Base-by-base conservation (phyloP, 2,888 invertebrate species). In the Orthosia incerta region DNA sequence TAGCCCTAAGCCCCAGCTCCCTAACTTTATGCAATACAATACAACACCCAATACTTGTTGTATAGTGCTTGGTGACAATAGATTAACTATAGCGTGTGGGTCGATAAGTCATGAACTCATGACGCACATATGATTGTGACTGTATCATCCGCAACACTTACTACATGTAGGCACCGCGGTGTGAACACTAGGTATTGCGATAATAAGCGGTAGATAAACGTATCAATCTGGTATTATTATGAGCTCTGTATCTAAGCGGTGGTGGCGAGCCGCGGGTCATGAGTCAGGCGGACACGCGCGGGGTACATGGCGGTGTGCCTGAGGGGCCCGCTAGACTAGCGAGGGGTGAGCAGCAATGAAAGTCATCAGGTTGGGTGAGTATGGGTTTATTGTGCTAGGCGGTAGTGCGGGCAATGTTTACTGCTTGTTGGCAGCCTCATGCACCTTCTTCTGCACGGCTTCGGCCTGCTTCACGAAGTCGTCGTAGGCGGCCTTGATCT, bases 341-440 rank as follows among this genome's bases (percentile, higher is more conserved):
- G 15, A 15, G 16, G 11, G 16, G 60, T 9, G 23, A 18, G 3
- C 3, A 31, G 31, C 20, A 75, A 46, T 56, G 13, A 79, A 78
- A 79, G 20, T 12, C 63, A 15, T 48, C 57, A 26, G n/a, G 16
- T 82, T 55, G 66, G 79, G 78, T 60, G 51, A 67, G 48, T 56
- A 69, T 48, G 64, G 45, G 64, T 80, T 83, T 80, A 80, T 80
- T 80, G 64, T 20, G 74, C 60, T 74, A 83, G 69, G 13, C 74
- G 78, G 66, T 71, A 57, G 31, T 48, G 39, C 13, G 48, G 59
- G 23, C 23, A 57, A 61, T 31, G 53, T 48, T 89, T 80, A 93
- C 88, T 94, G 94, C 93, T 95, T 95, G 90, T 62, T 90, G 90
- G 95, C 95, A 77, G 93, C 95, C 26, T 94, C 95, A 89, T 94